Conservation (phyloP, 1,140 invertebrate species). For the Calephelis virginiensis region DNA sequence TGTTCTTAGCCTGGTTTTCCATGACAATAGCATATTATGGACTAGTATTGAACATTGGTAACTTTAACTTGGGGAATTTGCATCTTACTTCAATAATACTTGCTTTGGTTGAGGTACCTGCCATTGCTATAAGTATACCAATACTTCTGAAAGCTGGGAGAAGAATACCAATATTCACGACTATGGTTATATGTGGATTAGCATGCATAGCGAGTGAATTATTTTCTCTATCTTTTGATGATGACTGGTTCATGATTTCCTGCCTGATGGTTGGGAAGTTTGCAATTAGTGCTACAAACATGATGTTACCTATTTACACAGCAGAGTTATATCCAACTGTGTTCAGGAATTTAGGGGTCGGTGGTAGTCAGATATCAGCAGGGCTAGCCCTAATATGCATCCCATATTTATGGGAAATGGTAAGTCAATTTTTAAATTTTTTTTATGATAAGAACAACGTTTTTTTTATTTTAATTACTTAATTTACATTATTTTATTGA, state of each 20-base stretch:
- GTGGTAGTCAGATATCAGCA: conserved; percentile 84
- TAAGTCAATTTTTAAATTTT: conserved; percentile 59
- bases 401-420: conserved; percentile 86
- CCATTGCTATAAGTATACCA: conserved; percentile 84
- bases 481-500: too few relatives aligned
- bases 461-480: background rate
- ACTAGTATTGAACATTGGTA: conserved; percentile 84
- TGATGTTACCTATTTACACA: conserved; percentile 85
- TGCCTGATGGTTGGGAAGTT: conserved; percentile 85
- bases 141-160: conserved; percentile 84
- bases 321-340: conserved; percentile 87
- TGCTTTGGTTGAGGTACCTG: conserved; percentile 85
- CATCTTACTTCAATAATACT: conserved; percentile 84
- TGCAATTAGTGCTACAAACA: conserved; percentile 84
- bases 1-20: conserved; percentile 85
- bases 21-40: conserved; percentile 87
- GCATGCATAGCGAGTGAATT: conserved; percentile 81
- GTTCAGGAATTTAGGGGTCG: conserved; percentile 86
- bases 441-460: background rate
- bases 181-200: conserved; percentile 81
- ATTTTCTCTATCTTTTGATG: conserved; percentile 68
- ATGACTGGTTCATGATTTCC: conserved; percentile 80
- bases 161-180: conserved; percentile 82
- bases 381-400: conserved; percentile 84
- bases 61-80: conserved; percentile 84